Evolutionary conservation across 2,113 vertebrate genomes (phyloP).

Genomic region (Petrocephalus zakoni): DNA sequence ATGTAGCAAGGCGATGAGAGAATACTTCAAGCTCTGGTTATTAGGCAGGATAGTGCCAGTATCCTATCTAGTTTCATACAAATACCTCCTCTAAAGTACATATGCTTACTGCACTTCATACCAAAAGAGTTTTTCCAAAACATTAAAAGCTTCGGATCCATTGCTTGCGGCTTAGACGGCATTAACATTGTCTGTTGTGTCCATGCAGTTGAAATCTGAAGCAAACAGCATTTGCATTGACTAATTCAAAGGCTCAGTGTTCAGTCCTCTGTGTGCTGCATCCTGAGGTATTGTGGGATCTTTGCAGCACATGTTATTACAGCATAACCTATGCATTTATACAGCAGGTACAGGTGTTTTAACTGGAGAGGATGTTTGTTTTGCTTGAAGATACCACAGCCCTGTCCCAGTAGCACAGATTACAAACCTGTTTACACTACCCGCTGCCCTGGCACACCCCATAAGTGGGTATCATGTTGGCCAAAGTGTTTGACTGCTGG

Average conservation of each 20-base stretch:
- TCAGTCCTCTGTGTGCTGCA: background rate
- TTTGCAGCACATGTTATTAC: background rate
- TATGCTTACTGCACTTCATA: background rate
- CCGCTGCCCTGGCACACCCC: background rate
- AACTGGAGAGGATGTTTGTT: background rate
- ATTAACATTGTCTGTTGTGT: background rate
- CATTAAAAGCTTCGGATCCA: background rate
- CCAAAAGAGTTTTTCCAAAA: background rate
- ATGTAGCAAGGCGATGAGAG: background rate
- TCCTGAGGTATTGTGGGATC: background rate
- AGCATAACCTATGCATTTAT: background rate
- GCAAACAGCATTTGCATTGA: background rate
- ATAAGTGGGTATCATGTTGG: background rate
- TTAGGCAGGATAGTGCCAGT: background rate
- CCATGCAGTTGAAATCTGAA: background rate
- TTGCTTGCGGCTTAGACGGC: background rate
- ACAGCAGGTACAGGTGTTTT: background rate
- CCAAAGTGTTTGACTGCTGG: background rate
- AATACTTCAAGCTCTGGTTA: background rate
- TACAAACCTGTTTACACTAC: background rate
- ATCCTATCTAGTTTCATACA: background rate
- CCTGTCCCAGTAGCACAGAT: background rate
- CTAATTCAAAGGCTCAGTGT: background rate
- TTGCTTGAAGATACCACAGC: background rate
- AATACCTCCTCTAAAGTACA: background rate